Evolutionary conservation across 2,797 vertebrate species (phyloP).

Genomic region (Chelon auratus): DNA sequence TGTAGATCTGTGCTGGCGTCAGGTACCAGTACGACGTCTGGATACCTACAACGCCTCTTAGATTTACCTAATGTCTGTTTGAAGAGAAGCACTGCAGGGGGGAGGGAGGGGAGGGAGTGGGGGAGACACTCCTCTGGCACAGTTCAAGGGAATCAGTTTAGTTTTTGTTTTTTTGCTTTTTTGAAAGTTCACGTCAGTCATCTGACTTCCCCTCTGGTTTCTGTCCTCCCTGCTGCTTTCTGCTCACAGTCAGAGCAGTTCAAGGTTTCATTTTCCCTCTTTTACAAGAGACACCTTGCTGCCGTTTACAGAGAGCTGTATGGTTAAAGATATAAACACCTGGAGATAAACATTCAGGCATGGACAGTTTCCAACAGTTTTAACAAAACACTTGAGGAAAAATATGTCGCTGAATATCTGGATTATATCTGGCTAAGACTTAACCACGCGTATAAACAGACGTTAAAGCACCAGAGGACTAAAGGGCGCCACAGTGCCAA

Average conservation of each 20-base stretch:
- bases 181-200: constrained; percentile 6
- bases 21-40: not conserved
- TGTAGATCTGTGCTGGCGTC: not conserved
- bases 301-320: not conserved
- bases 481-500: too few species aligned
- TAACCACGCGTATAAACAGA: too few species aligned
- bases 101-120: too few species aligned
- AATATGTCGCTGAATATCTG: not conserved
- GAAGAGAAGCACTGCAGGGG: not conserved
- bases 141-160: too few species aligned
- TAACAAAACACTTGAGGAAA: not conserved
- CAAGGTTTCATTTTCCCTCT: not conserved
- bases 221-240: not conserved
- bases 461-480: too few species aligned
- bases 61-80: not conserved
- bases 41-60: too few species aligned
- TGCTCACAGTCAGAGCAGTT: not conserved
- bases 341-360: not conserved
- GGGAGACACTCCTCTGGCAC: too few species aligned
- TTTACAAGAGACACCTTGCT: not conserved
- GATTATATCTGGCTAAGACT: not conserved
- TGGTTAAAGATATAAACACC: not conserved
- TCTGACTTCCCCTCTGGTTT: too few species aligned
- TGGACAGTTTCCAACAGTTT: not conserved
- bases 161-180: not conserved